Evolutionary conservation across 1,140 invertebrate species (phyloP), one percentile per base, ranked within the genome.

Genomic region (Melitaea cinxia): DNA sequence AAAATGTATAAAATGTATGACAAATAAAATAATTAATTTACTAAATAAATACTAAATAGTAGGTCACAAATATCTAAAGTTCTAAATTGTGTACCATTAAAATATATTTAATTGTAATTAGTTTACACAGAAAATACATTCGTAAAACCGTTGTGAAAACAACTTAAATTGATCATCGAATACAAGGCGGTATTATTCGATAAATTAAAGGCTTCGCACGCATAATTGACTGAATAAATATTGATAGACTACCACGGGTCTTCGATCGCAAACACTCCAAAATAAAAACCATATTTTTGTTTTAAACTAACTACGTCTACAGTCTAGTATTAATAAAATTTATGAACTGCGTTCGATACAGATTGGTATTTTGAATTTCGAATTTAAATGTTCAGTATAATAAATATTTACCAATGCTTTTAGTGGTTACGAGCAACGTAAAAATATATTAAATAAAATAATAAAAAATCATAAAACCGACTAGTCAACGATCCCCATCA

Each of bases 191-290:
- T 75, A 70, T 78, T 80, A 78, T 78, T 80, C 70, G 72, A 70
- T 73, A 73, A 80, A 76, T 82, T 78, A 82, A 78, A 76, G 80
- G 54, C 78, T 75, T 74, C 63, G 68, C 70, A 76, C 76, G 74
- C 72, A 82, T 82, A 80, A 78, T 78, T 72, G 72, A 65, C 72
- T 75, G 61, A 77, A 82, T 82, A 80, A 82, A 82, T 76, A 78
- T 62, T 52, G 50, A 26, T 42, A 33, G 14, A 55, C 26, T 77
- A 80, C 70, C 63, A 73, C 19, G 47, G 61, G 65, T 60, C 66
- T 45, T 73, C 69, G 70, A 70, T 47, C 12, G 2, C 12, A 35
- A 21, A 14, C n/a, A 21, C 17, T 21, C 12, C n/a, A 4, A 0
- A 10, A 17, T 24, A 39, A 39, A 9, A 17, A 14, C 9, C 2